Base-by-base conservation (phyloP, 2,113 vertebrate genomes). In the Herpetotheres cachinnans region DNA sequence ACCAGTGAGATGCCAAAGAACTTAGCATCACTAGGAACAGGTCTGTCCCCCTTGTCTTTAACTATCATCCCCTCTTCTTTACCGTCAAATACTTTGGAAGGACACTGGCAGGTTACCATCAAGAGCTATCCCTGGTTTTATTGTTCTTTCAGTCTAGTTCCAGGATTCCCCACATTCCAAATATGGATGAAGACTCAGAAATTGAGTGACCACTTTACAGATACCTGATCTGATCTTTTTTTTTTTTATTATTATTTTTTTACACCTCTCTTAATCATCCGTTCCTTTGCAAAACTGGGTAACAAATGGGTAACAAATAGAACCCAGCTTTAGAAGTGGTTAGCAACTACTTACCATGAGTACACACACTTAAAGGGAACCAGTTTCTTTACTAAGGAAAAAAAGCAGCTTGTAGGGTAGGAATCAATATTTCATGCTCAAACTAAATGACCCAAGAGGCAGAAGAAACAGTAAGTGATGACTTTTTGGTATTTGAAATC, bases 401-500 rank as follows among this genome's bases (percentile, higher is more conserved):
- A 69, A 80, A 83, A 52, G 26, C 15, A 67, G 29, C 22, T 56
- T 76, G 25, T 82, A 84, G 47, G 40, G 29, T 67, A 47, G 52
- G 38, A 94, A 92, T 95, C 69, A 6, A 50, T 94, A 76, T 42
- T 82, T 85, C 62, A 40, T 6, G 4, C 36, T 89, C 54, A 82
- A 94, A 82, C 25, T 61, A 86, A 89, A 59, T 82, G 42, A 89
- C 61, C 86, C 69, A 25, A 69, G 67, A 77, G 69, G 83, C 22
- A 94, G 58, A 89, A 87, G 86, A 52, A 91, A 85, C 30, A 93
- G 15, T 72, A 93, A 95, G 42, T 32, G 34, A 76, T 96, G 80
- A 91, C 70, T 87, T 96, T 72, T 87, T 86, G 77, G 44, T 89
- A 66, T 90, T 87, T 95, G 83, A 91, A 95, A 66, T 89, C 50